Conservation (phyloP, 1,140 invertebrate genomes). For the Neocloeon triangulifer region DNA sequence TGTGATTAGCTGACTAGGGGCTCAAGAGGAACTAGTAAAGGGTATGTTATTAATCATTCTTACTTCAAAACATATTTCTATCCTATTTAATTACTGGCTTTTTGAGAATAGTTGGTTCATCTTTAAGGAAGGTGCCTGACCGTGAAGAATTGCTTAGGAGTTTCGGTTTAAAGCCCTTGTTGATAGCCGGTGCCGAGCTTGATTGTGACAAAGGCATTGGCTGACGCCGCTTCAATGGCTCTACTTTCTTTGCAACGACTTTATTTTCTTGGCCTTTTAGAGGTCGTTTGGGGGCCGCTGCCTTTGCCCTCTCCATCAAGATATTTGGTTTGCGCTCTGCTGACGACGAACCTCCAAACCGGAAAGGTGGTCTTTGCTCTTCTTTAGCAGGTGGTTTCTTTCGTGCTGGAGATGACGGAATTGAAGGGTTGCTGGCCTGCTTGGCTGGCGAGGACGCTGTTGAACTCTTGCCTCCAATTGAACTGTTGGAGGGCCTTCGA, state of each 20-base stretch:
- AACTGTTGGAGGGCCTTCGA: no score
- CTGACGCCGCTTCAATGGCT: no score
- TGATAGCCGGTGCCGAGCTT: conserved; percentile 9
- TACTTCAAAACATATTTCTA: neutral
- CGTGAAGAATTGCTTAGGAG: conserved; percentile 21
- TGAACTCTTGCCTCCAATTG: no score
- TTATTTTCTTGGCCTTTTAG: no score
- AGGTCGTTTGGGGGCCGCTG: no score
- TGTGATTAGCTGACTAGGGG: no score
- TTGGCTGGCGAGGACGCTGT: neutral
- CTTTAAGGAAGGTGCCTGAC: conserved; percentile 47
- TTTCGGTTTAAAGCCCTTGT: conserved; percentile 13
- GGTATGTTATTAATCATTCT: no score
- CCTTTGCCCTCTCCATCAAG: no score
- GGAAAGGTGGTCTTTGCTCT: neutral
- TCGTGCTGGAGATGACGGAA: neutral
- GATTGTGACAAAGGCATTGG: conserved; percentile 10
- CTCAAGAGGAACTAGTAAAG: no score
- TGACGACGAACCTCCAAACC: neutral
- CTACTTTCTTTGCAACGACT: no score
- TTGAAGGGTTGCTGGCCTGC: no score
- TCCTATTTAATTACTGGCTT: conserved; percentile 13
- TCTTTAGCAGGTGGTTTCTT: neutral
- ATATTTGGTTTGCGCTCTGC: neutral
- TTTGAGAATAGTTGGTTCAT: conserved; percentile 33